These are phyloP conservation scores for Crematogaster levior DNA, from an alignment of 2,888 invertebrate species.

Conservation along the genomic window DNA sequence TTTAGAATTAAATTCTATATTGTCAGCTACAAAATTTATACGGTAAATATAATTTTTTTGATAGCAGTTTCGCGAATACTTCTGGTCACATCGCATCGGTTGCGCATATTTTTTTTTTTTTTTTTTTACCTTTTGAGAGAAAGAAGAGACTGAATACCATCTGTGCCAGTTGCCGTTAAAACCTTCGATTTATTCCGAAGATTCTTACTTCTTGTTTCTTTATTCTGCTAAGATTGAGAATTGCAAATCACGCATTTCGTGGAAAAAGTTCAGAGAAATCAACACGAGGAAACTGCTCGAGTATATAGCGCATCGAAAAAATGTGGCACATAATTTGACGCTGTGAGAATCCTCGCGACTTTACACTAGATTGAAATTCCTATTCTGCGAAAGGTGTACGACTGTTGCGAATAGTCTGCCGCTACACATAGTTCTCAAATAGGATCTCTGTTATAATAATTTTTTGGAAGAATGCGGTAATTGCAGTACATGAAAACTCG, in stretches of 20 bases:
- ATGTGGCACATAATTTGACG: constrained; percentile 47
- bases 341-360: constrained; percentile 48
- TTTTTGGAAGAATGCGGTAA: constrained; percentile 19
- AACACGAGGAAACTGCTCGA: constrained; percentile 12
- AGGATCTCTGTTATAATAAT: constrained; percentile 38
- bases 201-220: neutral
- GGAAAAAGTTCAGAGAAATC: neutral
- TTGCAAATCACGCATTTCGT: constrained; percentile 50
- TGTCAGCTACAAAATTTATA: neutral
- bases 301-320: constrained; percentile 1
- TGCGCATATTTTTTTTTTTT: neutral
- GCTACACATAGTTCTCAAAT: constrained; percentile 2
- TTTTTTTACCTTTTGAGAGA: no score
- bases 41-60: neutral
- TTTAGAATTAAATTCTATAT: neutral
- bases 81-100: neutral
- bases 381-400: constrained; percentile 25
- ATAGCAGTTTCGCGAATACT: neutral
- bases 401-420: constrained; percentile 5
- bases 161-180: neutral
- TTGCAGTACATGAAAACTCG: constrained; percentile 24
- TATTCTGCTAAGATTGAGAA: constrained; percentile 49
- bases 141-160: neutral
- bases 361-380: constrained; percentile 60
- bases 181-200: neutral